Conservation (phyloP, 2,113 vertebrate species). For the Calidris pugnax region DNA sequence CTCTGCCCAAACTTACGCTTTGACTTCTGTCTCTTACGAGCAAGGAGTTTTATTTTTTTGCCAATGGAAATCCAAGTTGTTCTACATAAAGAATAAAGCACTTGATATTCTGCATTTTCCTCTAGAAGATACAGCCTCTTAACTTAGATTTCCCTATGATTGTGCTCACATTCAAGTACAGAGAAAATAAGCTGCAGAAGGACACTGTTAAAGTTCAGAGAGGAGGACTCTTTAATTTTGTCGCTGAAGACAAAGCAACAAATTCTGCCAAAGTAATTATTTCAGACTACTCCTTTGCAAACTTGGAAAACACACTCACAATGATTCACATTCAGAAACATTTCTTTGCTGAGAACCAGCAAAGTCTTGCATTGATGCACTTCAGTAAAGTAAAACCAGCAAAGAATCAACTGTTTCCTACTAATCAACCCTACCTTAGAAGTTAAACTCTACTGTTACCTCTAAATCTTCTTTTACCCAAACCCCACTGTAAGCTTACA, state of each 20-base stretch:
- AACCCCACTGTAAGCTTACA: neutral
- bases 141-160: neutral
- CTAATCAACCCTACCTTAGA: neutral
- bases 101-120: neutral
- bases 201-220: neutral
- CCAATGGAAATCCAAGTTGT: neutral
- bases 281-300: neutral
- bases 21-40: neutral
- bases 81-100: neutral
- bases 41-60: neutral
- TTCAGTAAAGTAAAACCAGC: neutral
- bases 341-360: neutral
- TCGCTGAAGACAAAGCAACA: neutral
- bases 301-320: neutral
- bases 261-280: neutral
- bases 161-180: neutral
- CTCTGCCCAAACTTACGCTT: neutral
- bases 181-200: neutral
- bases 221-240: neutral
- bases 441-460: neutral
- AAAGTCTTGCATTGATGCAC: neutral
- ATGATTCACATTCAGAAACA: neutral
- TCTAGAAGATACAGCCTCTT: neutral
- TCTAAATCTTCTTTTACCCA: neutral
- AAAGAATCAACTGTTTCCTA: neutral